These are phyloP conservation scores for Thamnaconus septentrionalis DNA, from an alignment of 2,113 vertebrate genomes.

Conservation along the genomic window DNA sequence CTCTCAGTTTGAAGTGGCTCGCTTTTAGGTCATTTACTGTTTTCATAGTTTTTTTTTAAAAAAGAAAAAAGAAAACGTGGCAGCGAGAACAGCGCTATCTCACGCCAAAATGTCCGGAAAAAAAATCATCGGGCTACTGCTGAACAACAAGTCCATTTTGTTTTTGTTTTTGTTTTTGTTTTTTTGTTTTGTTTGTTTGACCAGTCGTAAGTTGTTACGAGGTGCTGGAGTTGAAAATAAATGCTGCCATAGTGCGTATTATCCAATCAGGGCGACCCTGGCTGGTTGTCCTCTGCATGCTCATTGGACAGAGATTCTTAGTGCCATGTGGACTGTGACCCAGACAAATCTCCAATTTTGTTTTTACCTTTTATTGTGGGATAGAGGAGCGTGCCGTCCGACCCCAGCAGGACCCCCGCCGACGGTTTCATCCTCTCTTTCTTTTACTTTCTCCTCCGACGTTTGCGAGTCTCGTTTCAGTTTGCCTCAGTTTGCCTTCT, in stretches of 20 bases:
- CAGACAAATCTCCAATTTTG: constrained; percentile 35
- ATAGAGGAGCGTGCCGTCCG: neutral
- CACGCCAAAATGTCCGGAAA: constrained; percentile 36
- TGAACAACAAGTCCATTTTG: no score
- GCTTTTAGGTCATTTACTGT: constrained; percentile 47
- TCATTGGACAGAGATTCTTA: constrained; percentile 46
- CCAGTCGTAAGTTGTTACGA: no score
- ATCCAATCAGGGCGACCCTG: constrained; percentile 42
- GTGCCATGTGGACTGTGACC: constrained; percentile 59
- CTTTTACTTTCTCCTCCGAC: no score
- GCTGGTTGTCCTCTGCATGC: constrained; percentile 18
- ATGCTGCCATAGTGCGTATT: constrained; percentile 39
- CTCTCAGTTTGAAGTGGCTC: constrained; percentile 46
- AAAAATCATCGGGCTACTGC: no score
- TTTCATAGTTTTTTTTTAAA: constrained; percentile 5
- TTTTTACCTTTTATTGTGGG: constrained; percentile 7
- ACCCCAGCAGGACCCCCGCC: no score
- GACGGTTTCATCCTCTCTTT: constrained; percentile 14
- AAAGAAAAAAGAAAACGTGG: no score
- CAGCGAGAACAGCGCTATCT: neutral
- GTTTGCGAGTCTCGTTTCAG: no score
- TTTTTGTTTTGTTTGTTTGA: no score
- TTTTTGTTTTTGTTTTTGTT: no score
- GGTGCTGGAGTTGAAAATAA: constrained; percentile 5
- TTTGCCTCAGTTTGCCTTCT: no score